Conservation (phyloP, 2,888 invertebrate genomes). For the Mythimna lalbum region DNA sequence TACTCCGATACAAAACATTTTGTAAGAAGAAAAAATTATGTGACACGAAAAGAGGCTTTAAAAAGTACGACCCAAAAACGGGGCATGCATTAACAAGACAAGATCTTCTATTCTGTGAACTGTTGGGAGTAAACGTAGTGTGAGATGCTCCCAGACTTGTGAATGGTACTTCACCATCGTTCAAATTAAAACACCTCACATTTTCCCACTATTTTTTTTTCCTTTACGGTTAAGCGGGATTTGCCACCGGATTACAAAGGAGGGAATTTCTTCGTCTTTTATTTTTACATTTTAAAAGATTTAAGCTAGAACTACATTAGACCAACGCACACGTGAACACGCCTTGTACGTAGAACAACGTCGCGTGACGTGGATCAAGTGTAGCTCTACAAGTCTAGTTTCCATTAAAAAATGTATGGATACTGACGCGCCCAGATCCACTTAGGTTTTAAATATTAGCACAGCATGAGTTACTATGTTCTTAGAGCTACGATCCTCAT, state of each 20-base stretch:
- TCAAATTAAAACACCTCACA: constrained; percentile 53
- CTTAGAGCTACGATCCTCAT: too few species aligned
- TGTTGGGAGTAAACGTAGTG: constrained; percentile 34
- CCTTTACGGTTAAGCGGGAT: constrained; percentile 3
- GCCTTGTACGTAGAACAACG: too few species aligned
- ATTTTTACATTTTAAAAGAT: background rate
- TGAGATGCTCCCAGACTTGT: constrained; percentile 23
- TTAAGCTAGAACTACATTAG: too few species aligned
- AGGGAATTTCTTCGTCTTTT: background rate
- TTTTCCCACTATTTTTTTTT: constrained; percentile 25
- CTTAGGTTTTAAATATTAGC: too few species aligned
- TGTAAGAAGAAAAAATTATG: constrained; percentile 36
- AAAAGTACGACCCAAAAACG: constrained; percentile 43
- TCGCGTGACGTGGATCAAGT: too few species aligned
- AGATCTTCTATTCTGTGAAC: constrained; percentile 52
- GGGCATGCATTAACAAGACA: constrained; percentile 52
- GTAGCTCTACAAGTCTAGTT: too few species aligned
- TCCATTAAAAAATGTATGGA: too few species aligned
- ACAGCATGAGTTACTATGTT: too few species aligned
- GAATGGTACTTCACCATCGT: constrained; percentile 38
- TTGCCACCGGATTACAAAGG: constrained; percentile 30
- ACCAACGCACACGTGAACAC: too few species aligned
- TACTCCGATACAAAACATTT: constrained; percentile 11
- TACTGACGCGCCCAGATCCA: too few species aligned
- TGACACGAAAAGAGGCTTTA: constrained; percentile 19